These are phyloP conservation scores for Haliclona indistincta DNA, from an alignment of 37 sponge, comb jelly and placozoan genomes.

Conservation along the genomic window DNA sequence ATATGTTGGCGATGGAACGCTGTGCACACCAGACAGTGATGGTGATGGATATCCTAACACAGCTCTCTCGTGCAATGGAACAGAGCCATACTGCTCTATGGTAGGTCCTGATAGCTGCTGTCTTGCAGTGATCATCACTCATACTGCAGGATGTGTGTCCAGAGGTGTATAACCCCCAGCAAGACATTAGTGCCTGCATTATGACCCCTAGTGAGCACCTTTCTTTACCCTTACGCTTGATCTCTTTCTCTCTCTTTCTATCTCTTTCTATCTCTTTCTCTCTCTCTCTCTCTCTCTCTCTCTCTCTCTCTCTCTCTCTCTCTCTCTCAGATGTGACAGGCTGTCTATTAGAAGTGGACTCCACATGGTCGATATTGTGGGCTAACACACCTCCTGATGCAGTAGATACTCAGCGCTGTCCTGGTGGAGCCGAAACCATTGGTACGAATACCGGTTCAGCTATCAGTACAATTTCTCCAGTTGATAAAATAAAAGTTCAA, in stretches of 20 bases:
- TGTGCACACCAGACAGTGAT: constrained; percentile 10
- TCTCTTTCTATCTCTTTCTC: no score
- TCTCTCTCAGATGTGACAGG: constrained; percentile 27
- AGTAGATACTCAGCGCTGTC: constrained; percentile 42
- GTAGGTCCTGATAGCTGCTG: no score
- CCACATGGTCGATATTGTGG: constrained; percentile 35
- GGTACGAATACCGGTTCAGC: not conserved
- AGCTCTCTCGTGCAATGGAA: no score
- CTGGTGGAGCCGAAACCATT: constrained; percentile 15
- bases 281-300: no score
- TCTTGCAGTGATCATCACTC: no score
- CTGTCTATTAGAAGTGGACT: constrained; percentile 26
- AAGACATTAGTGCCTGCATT: constrained; percentile 18
- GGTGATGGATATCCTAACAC: constrained; percentile 7
- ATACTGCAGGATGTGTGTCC: constrained; percentile 45
- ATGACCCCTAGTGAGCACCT: no score
- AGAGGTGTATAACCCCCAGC: constrained; percentile 21
- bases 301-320: not conserved
- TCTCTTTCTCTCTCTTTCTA: no score
- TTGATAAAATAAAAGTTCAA: not conserved
- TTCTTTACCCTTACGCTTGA: no score
- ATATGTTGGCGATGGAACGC: constrained; percentile 10
- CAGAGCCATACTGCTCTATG: no score
- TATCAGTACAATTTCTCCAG: not conserved
- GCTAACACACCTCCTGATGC: constrained; percentile 30